Conservation (phyloP, 2,797 vertebrate genomes). For the Hirundo rustica region DNA sequence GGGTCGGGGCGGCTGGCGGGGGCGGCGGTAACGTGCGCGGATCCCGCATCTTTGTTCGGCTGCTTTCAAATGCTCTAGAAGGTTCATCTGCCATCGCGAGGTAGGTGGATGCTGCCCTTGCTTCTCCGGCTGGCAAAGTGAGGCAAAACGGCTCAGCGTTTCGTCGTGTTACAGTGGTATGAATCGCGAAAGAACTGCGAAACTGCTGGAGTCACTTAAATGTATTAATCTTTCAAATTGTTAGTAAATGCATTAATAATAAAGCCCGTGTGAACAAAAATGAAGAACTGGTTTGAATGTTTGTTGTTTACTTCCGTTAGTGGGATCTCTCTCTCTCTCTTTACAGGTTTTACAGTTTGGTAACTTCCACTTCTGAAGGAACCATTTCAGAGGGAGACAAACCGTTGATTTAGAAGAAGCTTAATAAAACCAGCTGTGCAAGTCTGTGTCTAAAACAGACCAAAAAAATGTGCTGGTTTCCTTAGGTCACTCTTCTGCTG, state of each 20-base stretch:
- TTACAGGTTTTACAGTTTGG: not conserved
- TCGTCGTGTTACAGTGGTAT: not conserved
- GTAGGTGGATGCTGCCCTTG: not conserved
- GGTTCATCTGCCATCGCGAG: slow-evolving; percentile 29
- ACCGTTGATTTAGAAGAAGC: not conserved
- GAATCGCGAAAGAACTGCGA: not conserved
- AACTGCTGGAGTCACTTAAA: not conserved
- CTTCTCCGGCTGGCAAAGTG: not conserved
- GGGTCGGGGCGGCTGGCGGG: not conserved
- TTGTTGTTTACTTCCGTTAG: not conserved
- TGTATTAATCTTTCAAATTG: not conserved
- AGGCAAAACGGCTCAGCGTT: not conserved
- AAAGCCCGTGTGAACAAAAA: not conserved
- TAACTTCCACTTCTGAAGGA: not conserved
- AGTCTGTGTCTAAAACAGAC: not conserved
- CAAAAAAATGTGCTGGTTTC: not conserved
- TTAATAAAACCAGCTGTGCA: not conserved
- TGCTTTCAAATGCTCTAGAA: slow-evolving; percentile 33
- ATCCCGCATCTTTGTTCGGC: slow-evolving; percentile 29
- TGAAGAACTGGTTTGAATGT: not conserved
- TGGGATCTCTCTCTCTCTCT: not conserved
- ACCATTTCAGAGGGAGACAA: not conserved
- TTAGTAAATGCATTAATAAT: not conserved
- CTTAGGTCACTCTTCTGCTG: not conserved
- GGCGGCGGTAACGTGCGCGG: not conserved